Percentiles rank a stretch among this genome's conserved stretches.
Conservation (phyloP, 2,113 vertebrate species). For the Cebidichthys violaceus region DNA sequence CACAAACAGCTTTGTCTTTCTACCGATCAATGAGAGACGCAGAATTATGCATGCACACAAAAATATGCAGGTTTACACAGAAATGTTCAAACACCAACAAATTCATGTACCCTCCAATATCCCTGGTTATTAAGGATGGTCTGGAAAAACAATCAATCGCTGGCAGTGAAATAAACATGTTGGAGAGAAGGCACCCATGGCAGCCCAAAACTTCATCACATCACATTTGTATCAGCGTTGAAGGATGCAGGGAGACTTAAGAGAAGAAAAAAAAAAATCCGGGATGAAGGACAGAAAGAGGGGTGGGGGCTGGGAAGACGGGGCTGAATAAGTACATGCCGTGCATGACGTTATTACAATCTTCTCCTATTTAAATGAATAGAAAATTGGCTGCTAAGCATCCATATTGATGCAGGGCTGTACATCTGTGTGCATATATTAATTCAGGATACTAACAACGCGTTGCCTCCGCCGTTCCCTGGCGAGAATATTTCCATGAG, state of each 20-base stretch:
- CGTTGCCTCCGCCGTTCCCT: constrained; percentile 22
- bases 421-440: constrained; percentile 53
- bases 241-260: constrained; percentile 22
- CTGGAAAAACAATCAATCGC: constrained; percentile 55
- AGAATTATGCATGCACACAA: constrained; percentile 37
- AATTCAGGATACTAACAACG: constrained; percentile 49
- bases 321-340: constrained; percentile 50
- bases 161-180: constrained; percentile 42
- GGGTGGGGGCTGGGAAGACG: constrained; percentile 31
- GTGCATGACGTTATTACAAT: constrained; percentile 42
- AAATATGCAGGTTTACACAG: constrained; percentile 14
- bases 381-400: constrained; percentile 63
- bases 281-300: constrained; percentile 51
- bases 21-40: constrained; percentile 30
- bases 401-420: constrained; percentile 49
- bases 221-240: constrained; percentile 26
- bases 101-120: constrained; percentile 15
- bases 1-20: constrained; percentile 12
- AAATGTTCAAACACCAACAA: constrained; percentile 18
- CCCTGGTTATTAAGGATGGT: constrained; percentile 23
- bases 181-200: constrained; percentile 24
- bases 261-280: constrained; percentile 13
- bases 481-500: constrained; percentile 47
- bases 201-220: constrained; percentile 40
- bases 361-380: constrained; percentile 50